A percentile compares a stretch with the other conserved stretches of the same genome.
These are phyloP conservation scores for Drosophila guanche DNA, from an alignment of 1,140 invertebrate species.

Conservation along the genomic window DNA sequence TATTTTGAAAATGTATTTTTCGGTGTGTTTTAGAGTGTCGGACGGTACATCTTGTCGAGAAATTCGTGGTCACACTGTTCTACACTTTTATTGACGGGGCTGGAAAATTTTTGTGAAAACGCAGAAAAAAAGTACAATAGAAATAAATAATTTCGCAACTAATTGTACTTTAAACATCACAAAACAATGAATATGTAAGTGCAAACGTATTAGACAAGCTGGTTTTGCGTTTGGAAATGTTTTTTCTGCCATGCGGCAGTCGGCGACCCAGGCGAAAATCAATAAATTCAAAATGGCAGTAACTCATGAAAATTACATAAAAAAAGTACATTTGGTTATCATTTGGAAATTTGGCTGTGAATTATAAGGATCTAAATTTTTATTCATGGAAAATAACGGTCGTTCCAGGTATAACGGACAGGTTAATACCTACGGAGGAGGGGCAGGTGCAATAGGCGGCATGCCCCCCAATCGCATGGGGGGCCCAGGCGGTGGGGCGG, in stretches of 20 bases:
- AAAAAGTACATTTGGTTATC: constrained; percentile 36
- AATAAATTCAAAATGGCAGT: constrained; percentile 79
- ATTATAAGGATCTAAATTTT: constrained; percentile 65
- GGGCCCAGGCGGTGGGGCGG: constrained; percentile 29
- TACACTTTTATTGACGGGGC: no score
- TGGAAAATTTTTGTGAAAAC: no score
- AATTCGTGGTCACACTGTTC: no score
- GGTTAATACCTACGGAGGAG: constrained; percentile 65
- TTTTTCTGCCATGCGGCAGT: constrained; percentile 27
- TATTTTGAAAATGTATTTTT: no score
- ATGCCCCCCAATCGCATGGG: constrained; percentile 74
- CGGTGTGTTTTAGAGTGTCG: no score
- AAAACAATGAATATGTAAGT: no score
- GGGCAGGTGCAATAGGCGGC: constrained; percentile 40
- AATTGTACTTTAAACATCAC: no score
- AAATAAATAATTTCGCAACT: no score
- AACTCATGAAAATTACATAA: constrained; percentile 68
- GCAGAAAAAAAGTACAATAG: no score
- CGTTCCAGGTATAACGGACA: constrained; percentile 73
- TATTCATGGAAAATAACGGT: constrained; percentile 56
- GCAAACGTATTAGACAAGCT: no score
- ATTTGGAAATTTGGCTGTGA: constrained; percentile 39
- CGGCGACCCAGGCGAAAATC: constrained; percentile 56
- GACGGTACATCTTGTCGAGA: no score
- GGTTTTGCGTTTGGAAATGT: no score